Conservation (phyloP, 2,888 invertebrate genomes). For the Drosophila aldrichi region DNA sequence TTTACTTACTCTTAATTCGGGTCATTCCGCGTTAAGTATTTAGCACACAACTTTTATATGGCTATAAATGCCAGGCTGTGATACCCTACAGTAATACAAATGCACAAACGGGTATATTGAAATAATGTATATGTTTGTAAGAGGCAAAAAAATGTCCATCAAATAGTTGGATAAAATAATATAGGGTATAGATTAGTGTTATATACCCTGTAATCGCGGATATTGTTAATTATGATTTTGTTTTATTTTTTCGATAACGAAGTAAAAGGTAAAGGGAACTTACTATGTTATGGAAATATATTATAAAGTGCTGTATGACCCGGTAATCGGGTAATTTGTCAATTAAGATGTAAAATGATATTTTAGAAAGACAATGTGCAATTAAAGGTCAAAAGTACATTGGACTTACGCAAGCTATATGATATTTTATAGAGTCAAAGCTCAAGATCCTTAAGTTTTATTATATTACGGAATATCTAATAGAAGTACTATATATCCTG, state of each 20-base stretch:
- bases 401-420: no score
- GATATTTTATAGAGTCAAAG: no score
- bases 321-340: background rate
- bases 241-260: no score
- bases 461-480: background rate
- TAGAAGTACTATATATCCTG: background rate
- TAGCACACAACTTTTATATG: conserved; percentile 51
- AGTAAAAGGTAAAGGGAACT: no score
- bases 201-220: background rate
- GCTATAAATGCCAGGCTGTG: conserved; percentile 47
- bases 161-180: no score
- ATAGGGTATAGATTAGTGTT: no score
- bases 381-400: background rate
- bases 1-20: conserved; percentile 48
- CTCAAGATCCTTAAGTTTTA: background rate
- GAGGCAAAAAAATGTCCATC: background rate
- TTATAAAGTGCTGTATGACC: background rate
- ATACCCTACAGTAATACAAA: conserved; percentile 12
- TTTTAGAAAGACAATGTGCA: no score
- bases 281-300: background rate
- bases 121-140: background rate
- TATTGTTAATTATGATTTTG: no score
- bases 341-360: background rate
- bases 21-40: conserved; percentile 60
- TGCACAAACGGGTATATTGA: background rate